These are phyloP conservation scores for Falco biarmicus DNA, from an alignment of 2,797 vertebrate genomes.

Conservation along the genomic window DNA sequence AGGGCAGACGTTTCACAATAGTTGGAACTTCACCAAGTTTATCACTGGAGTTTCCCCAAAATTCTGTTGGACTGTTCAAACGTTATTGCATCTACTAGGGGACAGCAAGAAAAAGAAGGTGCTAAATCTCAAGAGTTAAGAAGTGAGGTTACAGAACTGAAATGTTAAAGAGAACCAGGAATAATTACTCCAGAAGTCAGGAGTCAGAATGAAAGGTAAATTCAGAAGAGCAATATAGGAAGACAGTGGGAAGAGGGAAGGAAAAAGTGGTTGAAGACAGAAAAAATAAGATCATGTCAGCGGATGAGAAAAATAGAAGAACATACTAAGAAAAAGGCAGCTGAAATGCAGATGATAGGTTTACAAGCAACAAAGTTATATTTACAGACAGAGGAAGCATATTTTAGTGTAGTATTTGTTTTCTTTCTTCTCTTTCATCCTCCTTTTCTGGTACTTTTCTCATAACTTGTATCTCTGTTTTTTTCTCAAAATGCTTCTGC, in stretches of 20 bases:
- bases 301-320: slow-evolving; percentile 9
- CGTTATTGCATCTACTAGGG: not conserved
- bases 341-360: slow-evolving; percentile 19
- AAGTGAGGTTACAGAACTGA: not conserved
- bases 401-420: not conserved
- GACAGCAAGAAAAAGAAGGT: not conserved
- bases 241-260: not conserved
- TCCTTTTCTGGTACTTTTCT: not conserved
- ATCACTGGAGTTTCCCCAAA: not conserved
- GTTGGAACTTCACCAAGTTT: not conserved
- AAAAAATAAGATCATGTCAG: not conserved
- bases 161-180: not conserved
- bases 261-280: not conserved
- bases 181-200: not conserved
- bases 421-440: not conserved
- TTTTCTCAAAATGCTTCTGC: not conserved
- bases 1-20: not conserved
- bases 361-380: slow-evolving; percentile 2
- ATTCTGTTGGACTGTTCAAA: not conserved
- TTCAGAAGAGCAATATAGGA: not conserved
- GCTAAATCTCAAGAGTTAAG: not conserved
- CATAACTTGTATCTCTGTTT: not conserved
- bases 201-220: not conserved
- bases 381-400: slow-evolving; percentile 15
- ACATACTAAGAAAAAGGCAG: not conserved